Conservation (phyloP, 2,888 invertebrate genomes). For the Halictus quadricinctus region DNA sequence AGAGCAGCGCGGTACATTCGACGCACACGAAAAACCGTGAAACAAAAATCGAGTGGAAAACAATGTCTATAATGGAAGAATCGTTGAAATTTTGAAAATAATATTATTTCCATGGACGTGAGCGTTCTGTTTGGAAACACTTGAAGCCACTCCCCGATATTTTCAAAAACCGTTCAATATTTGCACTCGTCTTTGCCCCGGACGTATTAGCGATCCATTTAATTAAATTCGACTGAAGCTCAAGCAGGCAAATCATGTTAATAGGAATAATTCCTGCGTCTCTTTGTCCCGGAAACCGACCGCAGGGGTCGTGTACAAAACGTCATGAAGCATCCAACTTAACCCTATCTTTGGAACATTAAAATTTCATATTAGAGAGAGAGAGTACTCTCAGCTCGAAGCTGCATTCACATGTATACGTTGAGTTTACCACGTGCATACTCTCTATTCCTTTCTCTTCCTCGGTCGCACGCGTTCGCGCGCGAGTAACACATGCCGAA, state of each 20-base stretch:
- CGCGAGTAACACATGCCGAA: constrained; percentile 26
- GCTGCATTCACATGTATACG: constrained; percentile 2
- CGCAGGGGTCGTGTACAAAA: constrained; percentile 35
- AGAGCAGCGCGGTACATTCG: background rate
- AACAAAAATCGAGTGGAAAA: background rate
- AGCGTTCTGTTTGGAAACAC: background rate
- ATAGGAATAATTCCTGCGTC: background rate
- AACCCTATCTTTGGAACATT: constrained; percentile 59
- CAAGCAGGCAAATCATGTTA: background rate
- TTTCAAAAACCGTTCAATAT: background rate
- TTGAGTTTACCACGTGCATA: constrained; percentile 5
- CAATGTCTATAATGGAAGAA: constrained; percentile 24
- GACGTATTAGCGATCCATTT: background rate
- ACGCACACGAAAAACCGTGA: background rate
- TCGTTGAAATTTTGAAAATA: background rate
- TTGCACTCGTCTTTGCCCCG: background rate
- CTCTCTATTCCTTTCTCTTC: background rate
- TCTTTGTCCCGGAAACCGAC: background rate
- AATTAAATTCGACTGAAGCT: background rate
- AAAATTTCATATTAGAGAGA: constrained; percentile 57
- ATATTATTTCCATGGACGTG: background rate
- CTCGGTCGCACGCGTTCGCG: constrained; percentile 27
- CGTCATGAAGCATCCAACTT: constrained; percentile 64
- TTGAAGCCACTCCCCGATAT: constrained; percentile 7
- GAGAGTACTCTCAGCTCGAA: constrained; percentile 25